Evolutionary conservation across 2,888 invertebrate species (phyloP).

Genomic region (Chrysolina americana): DNA sequence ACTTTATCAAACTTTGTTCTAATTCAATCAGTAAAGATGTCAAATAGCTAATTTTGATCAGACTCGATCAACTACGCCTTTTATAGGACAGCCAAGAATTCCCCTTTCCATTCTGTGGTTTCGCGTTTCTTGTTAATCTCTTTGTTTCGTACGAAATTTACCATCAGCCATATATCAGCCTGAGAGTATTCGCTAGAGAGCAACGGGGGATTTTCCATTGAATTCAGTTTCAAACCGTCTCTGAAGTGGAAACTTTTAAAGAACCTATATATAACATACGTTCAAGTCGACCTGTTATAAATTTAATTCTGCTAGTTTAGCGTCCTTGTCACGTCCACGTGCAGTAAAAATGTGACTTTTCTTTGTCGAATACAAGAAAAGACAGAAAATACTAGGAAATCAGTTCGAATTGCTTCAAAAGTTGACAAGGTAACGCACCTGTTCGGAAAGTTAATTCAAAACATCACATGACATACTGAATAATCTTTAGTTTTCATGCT

Average conservation of each 20-base stretch:
- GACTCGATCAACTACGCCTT: no score
- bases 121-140: no score
- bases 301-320: not conserved
- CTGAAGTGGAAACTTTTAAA: not conserved
- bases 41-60: no score
- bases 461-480: no score
- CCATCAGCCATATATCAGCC: not conserved
- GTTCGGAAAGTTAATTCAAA: no score
- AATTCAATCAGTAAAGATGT: no score
- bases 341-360: not conserved
- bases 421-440: no score
- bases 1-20: no score
- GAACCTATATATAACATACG: not conserved
- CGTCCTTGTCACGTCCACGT: not conserved
- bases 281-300: not conserved
- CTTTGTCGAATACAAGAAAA: not conserved
- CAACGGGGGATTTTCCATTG: not conserved
- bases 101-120: no score
- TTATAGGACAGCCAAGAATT: no score
- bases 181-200: not conserved
- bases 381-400: not conserved
- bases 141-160: not conserved
- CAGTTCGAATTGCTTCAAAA: no score
- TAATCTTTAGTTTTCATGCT: no score
- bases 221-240: not conserved